Evolutionary conservation across 1,140 invertebrate genomes (phyloP).

Genomic region (Stegodyphus mimosarum): DNA sequence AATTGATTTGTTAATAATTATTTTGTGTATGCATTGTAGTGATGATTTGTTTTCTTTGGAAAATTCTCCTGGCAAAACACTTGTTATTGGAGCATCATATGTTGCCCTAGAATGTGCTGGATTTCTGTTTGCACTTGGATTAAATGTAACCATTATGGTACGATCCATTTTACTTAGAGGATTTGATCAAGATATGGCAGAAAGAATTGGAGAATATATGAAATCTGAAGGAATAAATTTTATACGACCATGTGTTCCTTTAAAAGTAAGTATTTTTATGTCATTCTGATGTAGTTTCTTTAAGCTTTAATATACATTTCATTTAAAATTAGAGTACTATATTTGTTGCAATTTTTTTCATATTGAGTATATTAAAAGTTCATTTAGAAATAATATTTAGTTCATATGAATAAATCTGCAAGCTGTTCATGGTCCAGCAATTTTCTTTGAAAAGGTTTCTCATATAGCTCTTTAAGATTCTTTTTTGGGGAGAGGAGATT

Average conservation of each 20-base stretch:
- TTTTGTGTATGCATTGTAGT: constrained; percentile 70
- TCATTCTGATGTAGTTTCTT: constrained; percentile 3
- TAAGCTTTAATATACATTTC: neutral
- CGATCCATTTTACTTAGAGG: constrained; percentile 92
- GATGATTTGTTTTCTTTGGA: constrained; percentile 96
- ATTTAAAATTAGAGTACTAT: too few relatives aligned
- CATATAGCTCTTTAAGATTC: too few relatives aligned
- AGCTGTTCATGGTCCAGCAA: too few relatives aligned
- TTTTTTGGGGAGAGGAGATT: too few relatives aligned
- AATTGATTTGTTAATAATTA: neutral
- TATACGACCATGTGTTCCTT: constrained; percentile 81
- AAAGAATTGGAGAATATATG: constrained; percentile 86
- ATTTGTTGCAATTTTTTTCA: too few relatives aligned
- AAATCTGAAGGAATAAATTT: constrained; percentile 85
- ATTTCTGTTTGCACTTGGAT: constrained; percentile 85
- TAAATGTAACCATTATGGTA: constrained; percentile 70
- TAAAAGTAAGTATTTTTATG: constrained; percentile 72
- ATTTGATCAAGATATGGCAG: constrained; percentile 98
- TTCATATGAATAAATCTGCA: too few relatives aligned
- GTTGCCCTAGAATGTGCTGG: constrained; percentile 97
- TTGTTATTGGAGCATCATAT: constrained; percentile 86
- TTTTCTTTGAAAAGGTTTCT: too few relatives aligned
- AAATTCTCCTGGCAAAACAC: constrained; percentile 90
- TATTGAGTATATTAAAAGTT: too few relatives aligned
- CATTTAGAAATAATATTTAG: too few relatives aligned